Percentiles rank a stretch among this genome's conserved stretches.
These are phyloP conservation scores for Chaetodon auriga DNA, from an alignment of 2,113 vertebrate species.

Conservation along the genomic window DNA sequence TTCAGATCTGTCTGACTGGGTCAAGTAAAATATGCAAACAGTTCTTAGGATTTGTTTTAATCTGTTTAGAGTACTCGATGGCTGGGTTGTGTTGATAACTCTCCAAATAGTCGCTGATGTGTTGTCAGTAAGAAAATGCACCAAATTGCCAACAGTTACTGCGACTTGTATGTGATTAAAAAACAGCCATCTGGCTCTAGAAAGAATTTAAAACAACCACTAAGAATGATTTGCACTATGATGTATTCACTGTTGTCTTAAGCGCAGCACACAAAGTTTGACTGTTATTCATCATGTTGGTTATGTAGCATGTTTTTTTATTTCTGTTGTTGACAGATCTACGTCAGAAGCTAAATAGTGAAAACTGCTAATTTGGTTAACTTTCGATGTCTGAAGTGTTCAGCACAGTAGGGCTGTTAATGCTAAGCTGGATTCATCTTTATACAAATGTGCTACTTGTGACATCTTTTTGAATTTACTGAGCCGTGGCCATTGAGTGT, in stretches of 20 bases:
- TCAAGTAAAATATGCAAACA: conserved; percentile 51
- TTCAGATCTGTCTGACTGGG: conserved; percentile 30
- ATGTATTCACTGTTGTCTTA: conserved; percentile 71
- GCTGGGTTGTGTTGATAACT: background rate
- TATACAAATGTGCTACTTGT: background rate
- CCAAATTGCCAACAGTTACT: conserved; percentile 1
- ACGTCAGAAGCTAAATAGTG: conserved; percentile 18
- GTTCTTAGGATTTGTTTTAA: conserved; percentile 50
- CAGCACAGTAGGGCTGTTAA: background rate
- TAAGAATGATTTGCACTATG: conserved; percentile 53
- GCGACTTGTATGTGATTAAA: background rate
- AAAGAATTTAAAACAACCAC: conserved; percentile 26
- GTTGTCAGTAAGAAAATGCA: conserved; percentile 6
- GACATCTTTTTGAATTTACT: conserved; percentile 20
- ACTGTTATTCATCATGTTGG: conserved; percentile 67
- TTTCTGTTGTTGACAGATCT: conserved; percentile 7
- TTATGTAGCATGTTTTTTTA: conserved; percentile 51
- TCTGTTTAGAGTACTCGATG: background rate
- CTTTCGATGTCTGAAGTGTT: conserved; percentile 3
- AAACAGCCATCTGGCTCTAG: background rate
- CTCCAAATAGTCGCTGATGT: conserved; percentile 20
- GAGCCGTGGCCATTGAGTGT: conserved; percentile 1
- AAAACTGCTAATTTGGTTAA: background rate
- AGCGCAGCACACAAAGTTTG: conserved; percentile 57
- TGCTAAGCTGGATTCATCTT: conserved; percentile 24